Evolutionary conservation across 2,797 vertebrate genomes (phyloP).

Genomic region (Sebastes taczanowskii): DNA sequence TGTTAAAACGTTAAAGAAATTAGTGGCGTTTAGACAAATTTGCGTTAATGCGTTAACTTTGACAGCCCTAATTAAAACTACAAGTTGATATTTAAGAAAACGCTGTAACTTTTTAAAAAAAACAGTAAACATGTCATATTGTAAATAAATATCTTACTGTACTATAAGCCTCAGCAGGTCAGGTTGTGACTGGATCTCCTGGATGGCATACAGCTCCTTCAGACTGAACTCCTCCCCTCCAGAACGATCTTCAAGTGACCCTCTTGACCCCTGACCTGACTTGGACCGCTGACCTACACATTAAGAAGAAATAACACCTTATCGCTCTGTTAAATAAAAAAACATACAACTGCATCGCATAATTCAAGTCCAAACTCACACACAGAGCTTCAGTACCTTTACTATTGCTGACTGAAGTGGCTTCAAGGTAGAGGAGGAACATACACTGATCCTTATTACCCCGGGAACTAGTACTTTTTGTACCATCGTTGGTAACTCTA

Average conservation of each 20-base stretch:
- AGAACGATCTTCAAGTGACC: slow-evolving; percentile 33
- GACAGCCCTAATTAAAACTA: background rate
- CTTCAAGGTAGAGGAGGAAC: slow-evolving; percentile 96
- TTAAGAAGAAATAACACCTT: background rate
- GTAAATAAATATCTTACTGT: slow-evolving; percentile 69
- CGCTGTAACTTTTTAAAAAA: background rate
- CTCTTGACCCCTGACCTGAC: slow-evolving; percentile 63
- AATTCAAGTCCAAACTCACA: background rate
- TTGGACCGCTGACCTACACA: slow-evolving; percentile 64
- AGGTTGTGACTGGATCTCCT: slow-evolving; percentile 96
- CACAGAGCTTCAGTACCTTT: slow-evolving; percentile 83
- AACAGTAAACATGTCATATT: background rate
- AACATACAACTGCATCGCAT: fast-evolving
- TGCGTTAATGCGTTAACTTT: too few relatives aligned
- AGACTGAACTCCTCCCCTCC: slow-evolving; percentile 92
- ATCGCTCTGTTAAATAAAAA: background rate
- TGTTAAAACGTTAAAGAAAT: background rate
- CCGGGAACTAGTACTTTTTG: slow-evolving; percentile 63
- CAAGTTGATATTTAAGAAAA: background rate
- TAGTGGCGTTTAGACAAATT: too few relatives aligned
- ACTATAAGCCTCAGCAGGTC: slow-evolving; percentile 80
- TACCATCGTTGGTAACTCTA: slow-evolving; percentile 92
- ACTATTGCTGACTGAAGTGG: slow-evolving; percentile 93
- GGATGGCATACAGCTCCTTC: slow-evolving; percentile 95
- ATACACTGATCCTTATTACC: slow-evolving; percentile 96